Evolutionary conservation across 2,888 invertebrate genomes (phyloP).

Genomic region (Strigamia crassipes): DNA sequence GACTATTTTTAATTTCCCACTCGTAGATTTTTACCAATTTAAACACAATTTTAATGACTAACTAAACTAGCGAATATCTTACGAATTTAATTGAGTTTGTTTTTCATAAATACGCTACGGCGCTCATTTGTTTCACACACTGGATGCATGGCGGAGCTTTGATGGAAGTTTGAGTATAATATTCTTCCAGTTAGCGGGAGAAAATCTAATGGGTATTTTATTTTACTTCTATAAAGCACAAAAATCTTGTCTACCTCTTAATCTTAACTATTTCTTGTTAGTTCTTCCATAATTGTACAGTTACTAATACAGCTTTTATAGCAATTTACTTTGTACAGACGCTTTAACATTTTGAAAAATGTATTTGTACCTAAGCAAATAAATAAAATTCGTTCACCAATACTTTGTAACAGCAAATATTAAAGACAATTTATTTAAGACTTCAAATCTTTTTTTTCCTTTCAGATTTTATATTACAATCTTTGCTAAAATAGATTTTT

Average conservation of each 20-base stretch:
- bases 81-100: too few species aligned
- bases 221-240: neutral
- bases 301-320: conserved; percentile 25
- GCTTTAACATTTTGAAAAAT: conserved; percentile 17
- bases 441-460: neutral
- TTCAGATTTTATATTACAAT: conserved; percentile 7
- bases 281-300: conserved; percentile 7
- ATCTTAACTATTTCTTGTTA: neutral
- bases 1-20: too few species aligned
- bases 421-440: conserved; percentile 30
- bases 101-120: too few species aligned
- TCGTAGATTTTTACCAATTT: too few species aligned
- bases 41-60: too few species aligned
- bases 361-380: conserved; percentile 19
- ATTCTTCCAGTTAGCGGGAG: too few species aligned
- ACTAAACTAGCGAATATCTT: too few species aligned
- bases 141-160: too few species aligned
- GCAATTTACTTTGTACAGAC: conserved; percentile 29
- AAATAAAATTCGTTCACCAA: neutral
- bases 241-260: neutral
- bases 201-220: too few species aligned
- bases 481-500: conserved; percentile 19
- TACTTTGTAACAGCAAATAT: conserved; percentile 28
- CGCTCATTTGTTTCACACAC: too few species aligned
- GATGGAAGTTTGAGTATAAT: too few species aligned